Conservation (phyloP, 1,140 invertebrate species). For the Glossosoma conforme region DNA sequence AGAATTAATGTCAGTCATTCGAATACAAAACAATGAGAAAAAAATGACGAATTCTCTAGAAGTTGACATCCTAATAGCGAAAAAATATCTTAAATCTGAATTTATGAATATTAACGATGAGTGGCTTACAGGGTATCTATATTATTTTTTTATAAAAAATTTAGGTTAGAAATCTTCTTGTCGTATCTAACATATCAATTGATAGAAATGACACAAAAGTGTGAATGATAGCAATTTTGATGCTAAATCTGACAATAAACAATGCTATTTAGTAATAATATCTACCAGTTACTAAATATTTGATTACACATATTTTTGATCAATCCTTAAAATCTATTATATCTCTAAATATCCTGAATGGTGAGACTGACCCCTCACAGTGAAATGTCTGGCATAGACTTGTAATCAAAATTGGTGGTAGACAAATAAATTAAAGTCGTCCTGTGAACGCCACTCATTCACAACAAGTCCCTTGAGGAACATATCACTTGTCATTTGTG, state of each 20-base stretch:
- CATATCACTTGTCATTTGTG: not conserved
- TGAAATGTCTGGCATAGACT: no score
- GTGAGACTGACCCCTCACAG: no score
- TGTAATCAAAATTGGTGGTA: no score
- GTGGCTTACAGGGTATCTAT: conserved; percentile 40
- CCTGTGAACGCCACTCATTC: no score
- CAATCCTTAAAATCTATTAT: conserved; percentile 7
- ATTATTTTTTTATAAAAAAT: not conserved
- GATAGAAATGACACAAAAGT: not conserved
- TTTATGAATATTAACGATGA: conserved; percentile 35
- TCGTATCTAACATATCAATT: no score
- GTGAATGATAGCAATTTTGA: no score
- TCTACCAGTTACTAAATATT: conserved; percentile 3
- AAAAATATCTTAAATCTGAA: conserved; percentile 13
- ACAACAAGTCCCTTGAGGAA: no score
- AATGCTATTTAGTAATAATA: not conserved
- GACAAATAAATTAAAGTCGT: no score
- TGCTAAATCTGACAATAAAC: no score
- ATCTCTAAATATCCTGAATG: not conserved
- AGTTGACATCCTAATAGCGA: conserved; percentile 8
- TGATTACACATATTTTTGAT: conserved; percentile 9
- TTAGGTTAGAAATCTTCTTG: not conserved
- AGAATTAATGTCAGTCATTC: no score
- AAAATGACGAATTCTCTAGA: conserved; percentile 14
- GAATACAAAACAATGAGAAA: no score